Evolutionary conservation across 2,797 vertebrate genomes (phyloP).

Genomic region (Centropyge bicolor): DNA sequence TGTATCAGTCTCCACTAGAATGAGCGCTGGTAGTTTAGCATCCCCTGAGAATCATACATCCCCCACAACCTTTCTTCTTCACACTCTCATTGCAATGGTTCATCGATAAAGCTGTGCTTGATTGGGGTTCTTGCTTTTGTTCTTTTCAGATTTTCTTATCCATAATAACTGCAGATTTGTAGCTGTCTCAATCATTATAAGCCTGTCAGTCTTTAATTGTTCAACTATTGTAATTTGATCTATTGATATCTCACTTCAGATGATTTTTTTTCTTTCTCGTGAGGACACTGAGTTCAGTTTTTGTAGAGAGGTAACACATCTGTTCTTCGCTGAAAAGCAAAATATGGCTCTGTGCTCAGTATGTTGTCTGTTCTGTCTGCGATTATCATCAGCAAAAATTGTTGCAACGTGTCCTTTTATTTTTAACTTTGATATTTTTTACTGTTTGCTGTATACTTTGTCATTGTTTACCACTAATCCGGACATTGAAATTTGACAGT

Average conservation of each 20-base stretch:
- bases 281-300: conserved; percentile 9
- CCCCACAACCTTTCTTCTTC: conserved; percentile 40
- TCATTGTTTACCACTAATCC: conserved; percentile 58
- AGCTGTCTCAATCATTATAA: conserved; percentile 50
- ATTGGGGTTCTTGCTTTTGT: conserved; percentile 37
- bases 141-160: conserved; percentile 46
- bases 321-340: conserved; percentile 12
- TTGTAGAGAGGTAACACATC: conserved; percentile 16
- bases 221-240: conserved; percentile 58
- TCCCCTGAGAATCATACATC: conserved; percentile 26
- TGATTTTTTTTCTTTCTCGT: conserved; percentile 24
- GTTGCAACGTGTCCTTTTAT: conserved; percentile 27
- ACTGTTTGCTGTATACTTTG: conserved; percentile 57
- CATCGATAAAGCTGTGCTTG: conserved; percentile 4
- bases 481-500: conserved; percentile 30
- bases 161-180: conserved; percentile 42
- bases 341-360: conserved; percentile 35
- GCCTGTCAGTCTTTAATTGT: conserved; percentile 50
- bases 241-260: conserved; percentile 47
- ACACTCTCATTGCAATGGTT: conserved; percentile 24
- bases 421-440: conserved; percentile 50
- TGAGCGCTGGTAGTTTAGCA: conserved; percentile 37
- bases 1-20: conserved; percentile 34
- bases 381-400: conserved; percentile 34
- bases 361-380: conserved; percentile 37